Evolutionary conservation across 35 echinoderm and acorn worm genomes (phyloP).

Genomic region (Apostichopus parvimensis): DNA sequence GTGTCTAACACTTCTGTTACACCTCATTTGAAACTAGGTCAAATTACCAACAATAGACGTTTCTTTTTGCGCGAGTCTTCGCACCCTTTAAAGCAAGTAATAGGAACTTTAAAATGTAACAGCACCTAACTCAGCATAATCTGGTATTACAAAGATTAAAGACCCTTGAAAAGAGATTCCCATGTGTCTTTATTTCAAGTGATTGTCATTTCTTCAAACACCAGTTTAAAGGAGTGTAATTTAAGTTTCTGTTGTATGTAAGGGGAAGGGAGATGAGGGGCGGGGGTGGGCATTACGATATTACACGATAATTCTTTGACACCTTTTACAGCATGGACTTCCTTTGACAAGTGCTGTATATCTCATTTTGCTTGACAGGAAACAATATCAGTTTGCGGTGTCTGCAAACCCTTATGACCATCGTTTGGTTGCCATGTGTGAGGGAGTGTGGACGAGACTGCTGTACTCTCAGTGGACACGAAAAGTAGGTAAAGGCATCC

Average conservation of each 20-base stretch:
- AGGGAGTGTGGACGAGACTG: slow-evolving; percentile 44
- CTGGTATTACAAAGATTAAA: not conserved
- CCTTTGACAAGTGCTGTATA: no score
- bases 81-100: no score
- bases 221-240: no score
- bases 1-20: no score
- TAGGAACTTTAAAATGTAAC: no score
- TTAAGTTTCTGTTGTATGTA: no score
- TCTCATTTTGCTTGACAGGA: not conserved
- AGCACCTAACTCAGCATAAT: not conserved
- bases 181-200: not conserved
- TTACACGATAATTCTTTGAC: no score
- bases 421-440: slow-evolving; percentile 30
- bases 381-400: slow-evolving; percentile 42
- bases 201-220: no score
- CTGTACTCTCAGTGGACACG: slow-evolving; percentile 17
- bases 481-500: not conserved
- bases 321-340: no score
- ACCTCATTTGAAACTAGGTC: no score
- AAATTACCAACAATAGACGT: no score
- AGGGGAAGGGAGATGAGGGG: not conserved
- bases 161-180: not conserved
- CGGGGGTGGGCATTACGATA: not conserved
- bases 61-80: no score
- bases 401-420: not conserved